A percentile compares a stretch with the other conserved stretches of the same genome.
Conservation (phyloP, 2,888 invertebrate genomes). For the Hypena proboscidalis region DNA sequence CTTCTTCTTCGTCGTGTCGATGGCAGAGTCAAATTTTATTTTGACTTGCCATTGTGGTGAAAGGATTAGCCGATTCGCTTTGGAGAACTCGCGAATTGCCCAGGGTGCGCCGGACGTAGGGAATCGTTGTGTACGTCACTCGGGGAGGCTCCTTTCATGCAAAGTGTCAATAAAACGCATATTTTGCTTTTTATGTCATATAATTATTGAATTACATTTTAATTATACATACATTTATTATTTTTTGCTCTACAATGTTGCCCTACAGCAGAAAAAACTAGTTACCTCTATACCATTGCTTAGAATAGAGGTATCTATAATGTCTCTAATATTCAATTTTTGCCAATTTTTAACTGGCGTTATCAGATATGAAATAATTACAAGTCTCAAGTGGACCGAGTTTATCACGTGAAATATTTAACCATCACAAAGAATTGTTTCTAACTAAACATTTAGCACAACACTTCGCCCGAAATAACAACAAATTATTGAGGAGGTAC, state of each 20-base stretch:
- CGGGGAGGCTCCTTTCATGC: too few relatives aligned
- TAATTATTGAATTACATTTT: conserved; percentile 78
- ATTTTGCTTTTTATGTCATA: conserved; percentile 56
- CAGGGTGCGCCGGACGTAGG: too few relatives aligned
- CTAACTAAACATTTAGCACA: conserved; percentile 38
- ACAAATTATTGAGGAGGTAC: conserved; percentile 35
- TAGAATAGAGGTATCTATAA: conserved; percentile 38
- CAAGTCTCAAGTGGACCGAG: conserved; percentile 28
- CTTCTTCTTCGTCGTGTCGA: too few relatives aligned
- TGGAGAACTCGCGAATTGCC: too few relatives aligned
- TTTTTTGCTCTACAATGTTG: conserved; percentile 72
- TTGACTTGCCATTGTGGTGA: too few relatives aligned
- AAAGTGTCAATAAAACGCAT: conserved; percentile 29
- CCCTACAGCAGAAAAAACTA: conserved; percentile 73
- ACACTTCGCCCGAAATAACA: conserved; percentile 23
- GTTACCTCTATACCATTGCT: conserved; percentile 58
- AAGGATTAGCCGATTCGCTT: too few relatives aligned
- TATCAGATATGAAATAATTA: conserved; percentile 35
- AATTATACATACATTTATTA: conserved; percentile 72
- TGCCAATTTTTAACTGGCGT: conserved; percentile 46
- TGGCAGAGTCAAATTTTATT: too few relatives aligned
- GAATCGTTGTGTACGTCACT: too few relatives aligned
- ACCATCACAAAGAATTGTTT: conserved; percentile 20
- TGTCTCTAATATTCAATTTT: conserved; percentile 20
- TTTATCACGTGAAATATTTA: conserved; percentile 30